Evolutionary conservation across 2,113 vertebrate genomes (phyloP).

Genomic region (Anthoscopus minutus): DNA sequence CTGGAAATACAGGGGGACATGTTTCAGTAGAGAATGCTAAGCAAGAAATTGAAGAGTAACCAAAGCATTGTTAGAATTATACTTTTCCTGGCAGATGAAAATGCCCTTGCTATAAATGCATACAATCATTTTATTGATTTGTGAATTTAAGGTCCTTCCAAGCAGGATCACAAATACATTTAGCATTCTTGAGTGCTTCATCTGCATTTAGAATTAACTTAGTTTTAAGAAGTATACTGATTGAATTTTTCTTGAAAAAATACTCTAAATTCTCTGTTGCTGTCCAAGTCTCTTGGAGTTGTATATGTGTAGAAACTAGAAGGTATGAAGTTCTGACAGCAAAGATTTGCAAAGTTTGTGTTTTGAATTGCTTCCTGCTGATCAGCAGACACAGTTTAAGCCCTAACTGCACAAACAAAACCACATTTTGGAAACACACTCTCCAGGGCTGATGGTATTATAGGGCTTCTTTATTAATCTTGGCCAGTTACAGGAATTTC

Average conservation of each 20-base stretch:
- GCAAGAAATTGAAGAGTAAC: not conserved
- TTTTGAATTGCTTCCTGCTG: not conserved
- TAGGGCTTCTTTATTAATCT: not conserved
- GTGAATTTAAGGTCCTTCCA: not conserved
- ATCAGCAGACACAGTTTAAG: not conserved
- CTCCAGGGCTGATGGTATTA: not conserved
- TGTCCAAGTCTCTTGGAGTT: not conserved
- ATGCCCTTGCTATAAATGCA: not conserved
- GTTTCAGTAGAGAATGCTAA: not conserved
- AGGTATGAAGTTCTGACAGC: not conserved
- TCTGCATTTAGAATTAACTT: not conserved
- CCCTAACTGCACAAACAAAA: not conserved
- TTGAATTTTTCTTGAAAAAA: not conserved
- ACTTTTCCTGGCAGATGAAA: not conserved
- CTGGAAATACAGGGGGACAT: not conserved
- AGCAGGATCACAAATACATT: not conserved
- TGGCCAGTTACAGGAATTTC: not conserved
- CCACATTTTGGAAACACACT: not conserved
- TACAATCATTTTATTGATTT: not conserved
- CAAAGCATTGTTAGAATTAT: not conserved
- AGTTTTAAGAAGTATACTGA: not conserved
- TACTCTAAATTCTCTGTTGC: not conserved
- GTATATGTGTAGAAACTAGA: not conserved
- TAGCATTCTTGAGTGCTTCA: not conserved
- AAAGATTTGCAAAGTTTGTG: not conserved